Evolutionary conservation across 2,113 vertebrate species (phyloP).

Genomic region (Excalfactoria chinensis): DNA sequence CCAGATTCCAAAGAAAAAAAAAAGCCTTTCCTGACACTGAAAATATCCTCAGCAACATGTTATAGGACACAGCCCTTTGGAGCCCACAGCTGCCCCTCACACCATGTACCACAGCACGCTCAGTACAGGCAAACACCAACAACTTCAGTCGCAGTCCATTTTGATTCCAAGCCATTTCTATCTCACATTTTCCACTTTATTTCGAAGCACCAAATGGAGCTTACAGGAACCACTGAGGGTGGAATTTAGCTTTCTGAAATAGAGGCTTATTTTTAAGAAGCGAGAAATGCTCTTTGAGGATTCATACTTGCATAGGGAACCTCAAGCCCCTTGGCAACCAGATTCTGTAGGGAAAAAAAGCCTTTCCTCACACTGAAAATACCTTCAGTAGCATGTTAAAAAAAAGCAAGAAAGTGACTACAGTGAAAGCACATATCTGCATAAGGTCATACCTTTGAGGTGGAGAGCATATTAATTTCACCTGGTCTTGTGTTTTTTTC

Average conservation of each 20-base stretch:
- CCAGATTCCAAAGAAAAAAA: too few species aligned
- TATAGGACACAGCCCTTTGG: too few species aligned
- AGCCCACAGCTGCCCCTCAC: not conserved
- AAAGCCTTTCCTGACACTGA: too few species aligned
- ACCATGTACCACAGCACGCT: not conserved
- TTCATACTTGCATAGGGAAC: not conserved
- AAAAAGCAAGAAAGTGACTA: not conserved
- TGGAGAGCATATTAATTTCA: not conserved
- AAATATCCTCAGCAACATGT: too few species aligned
- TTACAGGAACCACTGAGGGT: not conserved
- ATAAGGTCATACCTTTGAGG: not conserved
- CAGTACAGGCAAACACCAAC: accelerated
- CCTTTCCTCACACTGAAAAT: not conserved
- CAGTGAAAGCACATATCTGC: not conserved
- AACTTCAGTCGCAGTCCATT: not conserved
- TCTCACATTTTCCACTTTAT: not conserved
- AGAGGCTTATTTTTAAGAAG: slow-evolving; percentile 20
- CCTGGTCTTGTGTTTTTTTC: not conserved
- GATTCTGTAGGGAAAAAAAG: not conserved
- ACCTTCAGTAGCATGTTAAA: not conserved
- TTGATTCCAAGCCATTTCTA: not conserved
- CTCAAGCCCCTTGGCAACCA: not conserved
- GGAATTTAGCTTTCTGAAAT: slow-evolving; percentile 32
- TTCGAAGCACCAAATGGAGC: slow-evolving; percentile 17
- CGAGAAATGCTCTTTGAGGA: slow-evolving; percentile 24